Evolutionary conservation across 2,888 invertebrate genomes (phyloP).

Genomic region (Serrognathus titanus): DNA sequence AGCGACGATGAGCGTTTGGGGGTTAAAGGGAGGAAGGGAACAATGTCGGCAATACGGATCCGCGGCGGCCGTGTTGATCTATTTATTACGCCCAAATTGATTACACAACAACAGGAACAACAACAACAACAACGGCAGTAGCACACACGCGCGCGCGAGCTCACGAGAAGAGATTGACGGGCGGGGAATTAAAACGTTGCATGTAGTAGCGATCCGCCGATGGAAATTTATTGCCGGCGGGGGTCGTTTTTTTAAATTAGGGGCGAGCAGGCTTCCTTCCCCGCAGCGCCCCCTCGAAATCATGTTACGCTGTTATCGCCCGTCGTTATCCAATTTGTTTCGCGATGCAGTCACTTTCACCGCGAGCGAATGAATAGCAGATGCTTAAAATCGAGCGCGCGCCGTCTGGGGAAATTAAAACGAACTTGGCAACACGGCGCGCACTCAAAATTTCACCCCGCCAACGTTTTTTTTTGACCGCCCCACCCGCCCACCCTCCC

Average conservation of each 20-base stretch:
- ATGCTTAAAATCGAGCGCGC: too few relatives aligned
- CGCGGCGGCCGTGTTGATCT: slow-evolving; percentile 22
- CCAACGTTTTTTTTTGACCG: too few relatives aligned
- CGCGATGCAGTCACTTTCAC: too few relatives aligned
- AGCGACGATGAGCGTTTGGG: slow-evolving; percentile 19
- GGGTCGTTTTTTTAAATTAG: slow-evolving; percentile 6
- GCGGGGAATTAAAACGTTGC: slow-evolving; percentile 20
- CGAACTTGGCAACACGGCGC: too few relatives aligned
- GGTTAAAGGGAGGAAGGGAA: slow-evolving; percentile 8
- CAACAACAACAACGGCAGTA: not conserved
- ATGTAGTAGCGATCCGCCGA: slow-evolving; percentile 16
- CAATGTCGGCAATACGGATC: slow-evolving; percentile 24
- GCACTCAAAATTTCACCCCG: too few relatives aligned
- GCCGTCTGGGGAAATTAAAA: too few relatives aligned
- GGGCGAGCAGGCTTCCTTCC: not conserved
- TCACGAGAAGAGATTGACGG: slow-evolving; percentile 17
- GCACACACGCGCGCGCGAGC: too few relatives aligned
- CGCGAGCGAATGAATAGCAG: too few relatives aligned
- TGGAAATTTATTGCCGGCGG: slow-evolving; percentile 11
- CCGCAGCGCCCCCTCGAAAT: too few relatives aligned
- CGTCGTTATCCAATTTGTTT: too few relatives aligned
- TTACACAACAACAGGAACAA: slow-evolving; percentile 6
- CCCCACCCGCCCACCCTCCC: too few relatives aligned
- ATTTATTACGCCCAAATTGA: slow-evolving; percentile 24
- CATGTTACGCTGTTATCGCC: too few relatives aligned